A percentile compares a stretch with the other conserved stretches of the same genome.
Conservation (phyloP, 2,113 vertebrate genomes). For the Shinisaurus crocodilurus region DNA sequence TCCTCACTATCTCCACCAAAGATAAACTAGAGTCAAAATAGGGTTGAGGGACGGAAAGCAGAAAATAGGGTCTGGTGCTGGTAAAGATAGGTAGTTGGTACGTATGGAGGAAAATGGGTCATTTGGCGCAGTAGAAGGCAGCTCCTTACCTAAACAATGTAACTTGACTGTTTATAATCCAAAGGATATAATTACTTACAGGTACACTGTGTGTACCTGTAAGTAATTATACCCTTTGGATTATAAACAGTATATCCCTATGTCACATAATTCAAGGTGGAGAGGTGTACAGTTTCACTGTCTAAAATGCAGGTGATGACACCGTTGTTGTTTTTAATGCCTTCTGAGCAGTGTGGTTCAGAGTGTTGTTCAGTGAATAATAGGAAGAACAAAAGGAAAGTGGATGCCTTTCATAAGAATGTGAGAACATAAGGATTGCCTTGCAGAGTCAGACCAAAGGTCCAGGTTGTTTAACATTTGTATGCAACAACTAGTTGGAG, state of each 20-base stretch:
- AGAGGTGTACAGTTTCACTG: background rate
- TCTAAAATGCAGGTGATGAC: background rate
- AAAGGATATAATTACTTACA: conserved; percentile 36
- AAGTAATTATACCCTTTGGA: no score
- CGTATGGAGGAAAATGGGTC: background rate
- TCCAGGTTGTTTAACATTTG: background rate
- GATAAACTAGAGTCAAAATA: background rate
- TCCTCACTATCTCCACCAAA: background rate
- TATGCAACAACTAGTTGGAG: no score
- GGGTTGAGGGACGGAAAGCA: background rate
- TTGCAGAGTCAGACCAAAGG: background rate
- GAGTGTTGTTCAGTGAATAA: background rate
- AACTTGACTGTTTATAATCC: background rate
- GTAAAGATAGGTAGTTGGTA: background rate
- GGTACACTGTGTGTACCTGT: background rate
- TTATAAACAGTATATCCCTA: background rate
- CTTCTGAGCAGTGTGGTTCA: background rate
- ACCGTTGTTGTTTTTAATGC: conserved; percentile 45
- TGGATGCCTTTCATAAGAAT: background rate
- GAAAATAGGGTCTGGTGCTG: background rate
- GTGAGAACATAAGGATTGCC: conserved; percentile 1
- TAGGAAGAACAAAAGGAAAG: conserved; percentile 10
- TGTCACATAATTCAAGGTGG: background rate
- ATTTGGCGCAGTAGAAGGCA: background rate
- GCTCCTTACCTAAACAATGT: background rate